phyloP scores from a whole-genome alignment of 2,888 invertebrate genomes.

The Operophtera brumata region DNA sequence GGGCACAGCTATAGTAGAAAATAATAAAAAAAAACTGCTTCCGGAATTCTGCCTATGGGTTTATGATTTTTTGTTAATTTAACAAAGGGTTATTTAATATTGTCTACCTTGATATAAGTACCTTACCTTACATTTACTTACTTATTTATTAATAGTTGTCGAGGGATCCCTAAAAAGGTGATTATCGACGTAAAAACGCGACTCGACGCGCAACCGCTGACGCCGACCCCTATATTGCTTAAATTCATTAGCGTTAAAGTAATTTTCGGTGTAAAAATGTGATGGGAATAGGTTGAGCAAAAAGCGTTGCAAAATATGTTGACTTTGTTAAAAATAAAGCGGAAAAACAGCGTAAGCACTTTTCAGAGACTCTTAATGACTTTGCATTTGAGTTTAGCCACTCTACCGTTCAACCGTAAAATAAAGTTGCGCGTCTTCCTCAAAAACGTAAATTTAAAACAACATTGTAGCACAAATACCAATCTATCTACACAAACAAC shows the following conservation, averaged over 20 bases:
- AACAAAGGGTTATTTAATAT: no score
- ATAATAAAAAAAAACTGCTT: no score
- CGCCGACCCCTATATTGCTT: constrained; percentile 22
- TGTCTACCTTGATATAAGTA: no score
- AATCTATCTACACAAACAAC: constrained; percentile 13
- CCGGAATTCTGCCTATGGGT: no score
- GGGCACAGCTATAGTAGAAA: no score
- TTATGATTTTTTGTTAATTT: no score
- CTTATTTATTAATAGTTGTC: no score
- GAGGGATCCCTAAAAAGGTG: constrained; percentile 5
- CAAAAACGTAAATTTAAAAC: not conserved
- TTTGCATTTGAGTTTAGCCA: no score
- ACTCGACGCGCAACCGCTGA: constrained; percentile 4
- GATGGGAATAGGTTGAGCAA: constrained; percentile 6
- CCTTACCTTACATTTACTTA: no score
- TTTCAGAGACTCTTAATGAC: not conserved
- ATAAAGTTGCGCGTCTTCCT: no score
- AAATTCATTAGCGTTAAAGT: constrained; percentile 26
- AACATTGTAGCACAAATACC: not conserved
- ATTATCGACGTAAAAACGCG: constrained; percentile 13
- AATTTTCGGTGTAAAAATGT: constrained; percentile 25
- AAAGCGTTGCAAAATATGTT: constrained; percentile 14
- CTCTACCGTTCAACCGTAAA: no score
- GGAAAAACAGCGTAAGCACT: not conserved
- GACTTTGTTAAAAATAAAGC: constrained; percentile 4